phyloP scores from a whole-genome alignment of 2,888 invertebrate species.

The Hypercompe scribonia region DNA sequence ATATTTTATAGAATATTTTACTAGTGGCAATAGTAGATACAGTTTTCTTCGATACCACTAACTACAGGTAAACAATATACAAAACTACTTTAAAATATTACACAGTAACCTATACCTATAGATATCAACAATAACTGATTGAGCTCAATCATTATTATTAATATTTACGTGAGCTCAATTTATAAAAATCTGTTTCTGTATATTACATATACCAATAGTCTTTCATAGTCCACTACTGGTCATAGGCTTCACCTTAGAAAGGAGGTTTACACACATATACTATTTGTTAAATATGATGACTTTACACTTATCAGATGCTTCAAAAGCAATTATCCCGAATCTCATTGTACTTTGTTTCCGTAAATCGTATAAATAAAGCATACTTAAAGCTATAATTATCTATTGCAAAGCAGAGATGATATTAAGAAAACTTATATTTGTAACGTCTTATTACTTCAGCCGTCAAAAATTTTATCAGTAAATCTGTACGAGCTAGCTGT shows the following conservation, averaged over 20 bases:
- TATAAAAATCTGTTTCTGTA: not conserved
- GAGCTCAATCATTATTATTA: not conserved
- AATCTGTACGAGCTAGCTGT: not conserved
- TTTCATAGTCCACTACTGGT: no score
- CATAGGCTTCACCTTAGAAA: no score
- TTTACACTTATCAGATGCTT: not conserved
- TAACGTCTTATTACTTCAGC: not conserved
- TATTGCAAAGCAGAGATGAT: not conserved
- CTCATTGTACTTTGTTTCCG: not conserved
- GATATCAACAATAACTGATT: not conserved
- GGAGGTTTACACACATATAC: no score
- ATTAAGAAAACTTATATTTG: not conserved
- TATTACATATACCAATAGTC: conserved; percentile 1
- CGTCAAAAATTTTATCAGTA: not conserved
- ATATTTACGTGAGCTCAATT: not conserved
- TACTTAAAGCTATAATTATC: not conserved
- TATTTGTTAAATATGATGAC: not conserved
- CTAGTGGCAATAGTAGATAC: not conserved
- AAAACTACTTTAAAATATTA: not conserved
- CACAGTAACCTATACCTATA: not conserved
- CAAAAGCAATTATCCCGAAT: not conserved
- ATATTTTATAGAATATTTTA: not conserved
- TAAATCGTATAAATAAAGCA: not conserved
- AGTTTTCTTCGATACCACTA: not conserved
- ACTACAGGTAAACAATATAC: not conserved